Evolutionary conservation across 2,888 invertebrate genomes (phyloP).

Genomic region (Molorchus minor): DNA sequence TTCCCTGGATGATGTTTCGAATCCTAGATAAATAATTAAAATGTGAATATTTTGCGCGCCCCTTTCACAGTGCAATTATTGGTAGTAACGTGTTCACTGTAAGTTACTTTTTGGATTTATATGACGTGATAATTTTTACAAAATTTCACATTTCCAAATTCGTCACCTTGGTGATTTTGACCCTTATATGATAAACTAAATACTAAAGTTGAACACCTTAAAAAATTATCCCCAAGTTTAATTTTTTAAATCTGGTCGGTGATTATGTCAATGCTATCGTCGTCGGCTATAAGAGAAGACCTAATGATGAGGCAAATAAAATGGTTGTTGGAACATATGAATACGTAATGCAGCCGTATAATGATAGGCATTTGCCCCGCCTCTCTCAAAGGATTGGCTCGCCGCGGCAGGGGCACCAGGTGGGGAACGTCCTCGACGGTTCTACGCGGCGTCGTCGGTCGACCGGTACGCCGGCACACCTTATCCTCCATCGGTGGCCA

Average conservation of each 20-base stretch:
- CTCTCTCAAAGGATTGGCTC: slow-evolving; percentile 46
- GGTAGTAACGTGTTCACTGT: too few species aligned
- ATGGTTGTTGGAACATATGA: slow-evolving; percentile 45
- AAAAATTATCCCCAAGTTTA: too few species aligned
- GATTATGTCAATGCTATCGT: slow-evolving; percentile 10
- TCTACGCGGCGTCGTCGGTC: not conserved
- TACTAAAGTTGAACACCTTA: too few species aligned
- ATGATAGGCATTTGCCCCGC: slow-evolving; percentile 45
- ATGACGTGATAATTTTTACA: too few species aligned
- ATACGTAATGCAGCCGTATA: slow-evolving; percentile 51
- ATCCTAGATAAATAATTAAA: too few species aligned
- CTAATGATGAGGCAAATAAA: slow-evolving; percentile 26
- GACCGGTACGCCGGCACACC: slow-evolving; percentile 14
- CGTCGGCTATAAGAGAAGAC: slow-evolving; percentile 12
- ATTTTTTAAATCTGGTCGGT: not conserved
- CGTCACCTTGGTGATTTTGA: too few species aligned
- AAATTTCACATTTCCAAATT: too few species aligned
- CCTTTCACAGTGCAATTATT: too few species aligned
- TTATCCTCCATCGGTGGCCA: slow-evolving; percentile 19
- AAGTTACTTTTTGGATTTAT: too few species aligned
- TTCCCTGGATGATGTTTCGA: too few species aligned
- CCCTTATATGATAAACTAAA: too few species aligned
- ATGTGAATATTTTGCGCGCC: too few species aligned
- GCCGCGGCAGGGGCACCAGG: slow-evolving; percentile 48
- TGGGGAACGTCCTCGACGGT: slow-evolving; percentile 40